These are phyloP conservation scores for Lineus longissimus DNA, from an alignment of 1,140 invertebrate genomes.

Conservation along the genomic window DNA sequence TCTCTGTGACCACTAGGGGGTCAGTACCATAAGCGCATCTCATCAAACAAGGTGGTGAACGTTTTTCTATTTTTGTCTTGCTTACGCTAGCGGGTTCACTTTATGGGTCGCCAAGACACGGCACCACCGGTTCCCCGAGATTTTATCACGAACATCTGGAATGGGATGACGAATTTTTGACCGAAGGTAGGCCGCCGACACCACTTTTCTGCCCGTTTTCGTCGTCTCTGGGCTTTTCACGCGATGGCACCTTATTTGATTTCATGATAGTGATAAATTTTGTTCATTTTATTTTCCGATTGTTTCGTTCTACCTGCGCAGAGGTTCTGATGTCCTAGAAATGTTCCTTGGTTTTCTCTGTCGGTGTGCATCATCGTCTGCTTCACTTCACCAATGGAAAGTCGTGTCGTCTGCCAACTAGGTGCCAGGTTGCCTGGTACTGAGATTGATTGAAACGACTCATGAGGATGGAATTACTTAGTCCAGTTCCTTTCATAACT, in stretches of 20 bases:
- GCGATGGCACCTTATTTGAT: constrained; percentile 20
- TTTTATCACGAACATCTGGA: constrained; percentile 83
- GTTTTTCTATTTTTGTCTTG: constrained; percentile 15
- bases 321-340: not conserved
- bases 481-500: too few species aligned
- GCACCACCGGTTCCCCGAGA: constrained; percentile 27
- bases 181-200: constrained; percentile 31
- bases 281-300: not conserved
- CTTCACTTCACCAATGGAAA: too few species aligned
- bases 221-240: constrained; percentile 78
- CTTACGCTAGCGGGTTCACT: constrained; percentile 2
- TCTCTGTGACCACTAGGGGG: constrained; percentile 48
- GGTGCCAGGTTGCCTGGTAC: too few species aligned
- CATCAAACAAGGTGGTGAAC: constrained; percentile 11
- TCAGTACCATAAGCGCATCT: constrained; percentile 48
- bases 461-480: too few species aligned
- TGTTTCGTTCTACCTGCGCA: not conserved
- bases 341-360: not conserved
- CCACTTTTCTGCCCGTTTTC: constrained; percentile 15
- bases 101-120: constrained; percentile 14
- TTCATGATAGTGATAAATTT: too few species aligned
- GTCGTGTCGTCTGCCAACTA: too few species aligned
- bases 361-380: not conserved
- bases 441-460: too few species aligned
- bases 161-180: constrained; percentile 95